A percentile compares a stretch with the other conserved stretches of the same genome.
Evolutionary conservation across 2,797 vertebrate species (phyloP).

Genomic region (Helicolenus hilgendorfi): DNA sequence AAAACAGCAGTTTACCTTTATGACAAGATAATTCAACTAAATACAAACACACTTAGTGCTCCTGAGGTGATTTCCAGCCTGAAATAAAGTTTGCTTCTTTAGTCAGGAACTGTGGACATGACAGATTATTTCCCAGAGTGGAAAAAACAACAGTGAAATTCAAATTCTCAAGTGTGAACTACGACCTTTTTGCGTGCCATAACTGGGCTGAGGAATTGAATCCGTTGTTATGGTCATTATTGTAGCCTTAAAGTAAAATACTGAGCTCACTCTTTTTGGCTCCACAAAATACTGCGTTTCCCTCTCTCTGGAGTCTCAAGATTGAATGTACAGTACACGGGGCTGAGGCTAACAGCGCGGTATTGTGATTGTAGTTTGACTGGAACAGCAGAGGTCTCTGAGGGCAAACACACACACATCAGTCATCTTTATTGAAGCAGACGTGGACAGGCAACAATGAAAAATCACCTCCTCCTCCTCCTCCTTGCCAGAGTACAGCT

Average conservation of each 20-base stretch:
- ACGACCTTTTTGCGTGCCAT: background rate
- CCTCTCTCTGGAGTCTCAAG: conserved; percentile 15
- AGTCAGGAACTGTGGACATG: conserved; percentile 9
- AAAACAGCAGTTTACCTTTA: background rate
- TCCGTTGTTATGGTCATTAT: conserved; percentile 39
- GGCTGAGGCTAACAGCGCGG: background rate
- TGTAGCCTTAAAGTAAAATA: conserved; percentile 29
- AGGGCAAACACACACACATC: conserved; percentile 58
- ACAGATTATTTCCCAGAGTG: background rate
- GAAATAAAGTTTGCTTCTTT: background rate
- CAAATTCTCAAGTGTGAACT: conserved; percentile 8
- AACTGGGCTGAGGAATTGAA: conserved; percentile 21
- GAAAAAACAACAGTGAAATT: background rate
- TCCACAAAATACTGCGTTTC: conserved; percentile 4
- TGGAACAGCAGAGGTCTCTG: conserved; percentile 40
- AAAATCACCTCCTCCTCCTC: conserved; percentile 33
- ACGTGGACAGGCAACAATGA: conserved; percentile 52
- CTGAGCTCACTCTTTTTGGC: conserved; percentile 36
- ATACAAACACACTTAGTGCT: background rate
- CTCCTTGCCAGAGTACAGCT: conserved; percentile 23
- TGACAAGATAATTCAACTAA: background rate
- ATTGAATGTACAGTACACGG: background rate
- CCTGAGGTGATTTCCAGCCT: background rate
- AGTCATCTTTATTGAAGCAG: conserved; percentile 55
- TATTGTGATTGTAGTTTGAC: conserved; percentile 46